Conservation (phyloP, 2,797 vertebrate genomes). For the Meriones psammophilus region DNA sequence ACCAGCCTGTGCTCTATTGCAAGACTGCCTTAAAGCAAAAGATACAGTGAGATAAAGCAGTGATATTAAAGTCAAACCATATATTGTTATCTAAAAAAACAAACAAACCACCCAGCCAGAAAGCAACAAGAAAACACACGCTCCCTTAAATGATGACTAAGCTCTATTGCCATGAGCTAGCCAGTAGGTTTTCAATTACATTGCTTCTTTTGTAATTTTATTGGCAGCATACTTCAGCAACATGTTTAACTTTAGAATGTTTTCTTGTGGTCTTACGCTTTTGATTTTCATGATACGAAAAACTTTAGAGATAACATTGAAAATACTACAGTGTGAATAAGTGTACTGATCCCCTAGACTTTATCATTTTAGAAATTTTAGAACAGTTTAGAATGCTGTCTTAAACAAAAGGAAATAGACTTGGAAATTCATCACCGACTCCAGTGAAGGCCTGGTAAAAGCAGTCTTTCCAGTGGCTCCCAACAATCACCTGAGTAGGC, state of each 20-base stretch:
- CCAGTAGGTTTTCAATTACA: not conserved
- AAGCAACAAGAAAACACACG: not conserved
- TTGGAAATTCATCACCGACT: no score
- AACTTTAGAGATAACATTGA: not conserved
- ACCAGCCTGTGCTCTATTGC: not conserved
- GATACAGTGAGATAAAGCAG: not conserved
- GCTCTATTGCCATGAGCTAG: not conserved
- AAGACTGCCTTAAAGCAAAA: not conserved
- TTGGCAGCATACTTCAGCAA: conserved; percentile 13
- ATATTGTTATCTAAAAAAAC: not conserved
- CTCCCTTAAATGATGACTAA: not conserved
- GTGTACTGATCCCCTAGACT: not conserved
- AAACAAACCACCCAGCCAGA: not conserved
- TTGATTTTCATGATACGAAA: not conserved
- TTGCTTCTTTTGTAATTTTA: conserved; percentile 10
- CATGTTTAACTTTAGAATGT: not conserved
- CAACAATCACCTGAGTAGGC: not conserved
- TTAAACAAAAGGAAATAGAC: no score
- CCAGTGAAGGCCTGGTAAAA: no score
- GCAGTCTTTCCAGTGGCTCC: no score
- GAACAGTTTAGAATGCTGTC: not conserved
- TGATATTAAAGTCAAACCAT: not conserved
- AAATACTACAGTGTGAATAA: not conserved
- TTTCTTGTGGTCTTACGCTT: not conserved
- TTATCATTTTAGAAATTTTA: not conserved